Base-by-base conservation (phyloP, 1,140 invertebrate species). In the Whitmania pigra region DNA sequence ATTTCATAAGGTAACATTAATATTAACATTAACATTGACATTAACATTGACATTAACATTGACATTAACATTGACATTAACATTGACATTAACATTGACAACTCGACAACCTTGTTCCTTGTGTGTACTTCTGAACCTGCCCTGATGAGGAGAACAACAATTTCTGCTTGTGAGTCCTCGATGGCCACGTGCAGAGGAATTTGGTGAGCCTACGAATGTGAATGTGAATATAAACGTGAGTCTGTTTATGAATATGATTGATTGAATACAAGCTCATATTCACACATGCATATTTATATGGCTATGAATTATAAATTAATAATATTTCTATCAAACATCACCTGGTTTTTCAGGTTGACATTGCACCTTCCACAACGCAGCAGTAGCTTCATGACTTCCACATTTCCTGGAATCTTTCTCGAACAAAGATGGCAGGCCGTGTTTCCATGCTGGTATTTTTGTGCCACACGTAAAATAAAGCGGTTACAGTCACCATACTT, bases 161-260 rank as follows among this genome's bases (percentile, higher is more conserved):
- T 31, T 63, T 22, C 22, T 31, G 22, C 29, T 31, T 63, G 57
- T 7, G 29, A 22, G 15, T 31, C 29, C 29, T 63, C 57, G 9
- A 63, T 63, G 57, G 57, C 57, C 22, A 63, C 29, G 57, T 63
- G 57, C 57, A 63, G 29, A 31, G 57, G 22, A 25, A 31, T 63
- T 63, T 63, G 13, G 20, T 63, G 57, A 25, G 22, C 22, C 57
- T 63, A 20, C 1, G 9, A 11, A 22, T 13, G 15, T 63, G 57
- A 31, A 25, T n/a, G 57, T 25, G 0, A 25, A 57, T n/a, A 2
- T 57, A 2, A 57, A 4, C 9, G 9, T 57, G 54, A 57, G 5
- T n/a, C 20, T 57, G 31, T 3, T 36, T 6, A 36, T 36, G 31
- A 49, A 49, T 17, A 49, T 49, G 43, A 15, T 49, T 49, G 43